These are phyloP conservation scores for Notolabrus celidotus DNA, from an alignment of 2,797 vertebrate species.

Conservation along the genomic window DNA sequence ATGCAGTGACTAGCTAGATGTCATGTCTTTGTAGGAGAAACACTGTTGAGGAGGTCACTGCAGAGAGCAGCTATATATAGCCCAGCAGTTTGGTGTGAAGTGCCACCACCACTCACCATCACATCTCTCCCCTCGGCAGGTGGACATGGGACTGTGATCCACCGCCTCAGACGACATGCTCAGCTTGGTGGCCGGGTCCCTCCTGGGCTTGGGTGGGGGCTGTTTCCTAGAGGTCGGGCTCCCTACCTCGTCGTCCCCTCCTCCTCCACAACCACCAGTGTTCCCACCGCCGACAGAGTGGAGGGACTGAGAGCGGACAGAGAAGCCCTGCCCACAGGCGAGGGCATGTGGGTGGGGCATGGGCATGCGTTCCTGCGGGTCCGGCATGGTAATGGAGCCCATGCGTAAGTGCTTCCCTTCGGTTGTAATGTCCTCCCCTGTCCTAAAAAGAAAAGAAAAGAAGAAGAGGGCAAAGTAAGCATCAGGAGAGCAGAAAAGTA, in stretches of 20 bases:
- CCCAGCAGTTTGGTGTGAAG: constrained; percentile 62
- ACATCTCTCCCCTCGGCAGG: constrained; percentile 89
- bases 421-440: constrained; percentile 92
- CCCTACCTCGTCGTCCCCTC: constrained; percentile 94
- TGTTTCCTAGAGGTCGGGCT: constrained; percentile 94
- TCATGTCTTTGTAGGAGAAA: constrained; percentile 61
- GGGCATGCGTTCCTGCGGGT: constrained; percentile 92
- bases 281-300: constrained; percentile 95
- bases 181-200: constrained; percentile 97
- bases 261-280: constrained; percentile 86
- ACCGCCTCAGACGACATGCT: constrained; percentile 98
- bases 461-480: neutral
- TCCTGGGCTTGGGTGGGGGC: constrained; percentile 96
- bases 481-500: neutral
- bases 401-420: constrained; percentile 97
- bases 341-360: constrained; percentile 79
- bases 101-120: constrained; percentile 84
- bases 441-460: constrained; percentile 83
- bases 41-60: constrained; percentile 65
- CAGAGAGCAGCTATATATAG: constrained; percentile 75
- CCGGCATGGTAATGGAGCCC: constrained; percentile 97
- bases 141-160: constrained; percentile 87
- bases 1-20: constrained; percentile 54
- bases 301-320: constrained; percentile 96
- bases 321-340: constrained; percentile 91